Evolutionary conservation across 1,140 invertebrate genomes (phyloP).

Genomic region (Monochamus saltuarius): DNA sequence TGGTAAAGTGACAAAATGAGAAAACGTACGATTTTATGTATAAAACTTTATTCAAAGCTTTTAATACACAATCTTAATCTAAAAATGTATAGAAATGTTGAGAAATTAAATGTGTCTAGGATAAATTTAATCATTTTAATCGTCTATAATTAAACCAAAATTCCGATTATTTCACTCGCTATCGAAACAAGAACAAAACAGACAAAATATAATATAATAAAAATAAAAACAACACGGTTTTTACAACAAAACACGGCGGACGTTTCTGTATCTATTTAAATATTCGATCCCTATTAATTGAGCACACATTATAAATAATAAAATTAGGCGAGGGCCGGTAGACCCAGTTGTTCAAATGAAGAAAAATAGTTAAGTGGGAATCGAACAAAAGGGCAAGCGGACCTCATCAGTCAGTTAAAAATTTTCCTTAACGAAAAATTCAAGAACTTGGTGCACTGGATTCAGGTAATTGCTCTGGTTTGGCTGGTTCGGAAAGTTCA

Average conservation of each 20-base stretch:
- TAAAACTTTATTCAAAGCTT: slow-evolving; percentile 49
- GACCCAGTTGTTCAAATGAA: slow-evolving; percentile 37
- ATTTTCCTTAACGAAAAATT: slow-evolving; percentile 23
- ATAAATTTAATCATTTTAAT: slow-evolving; percentile 16
- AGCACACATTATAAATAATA: slow-evolving; percentile 43
- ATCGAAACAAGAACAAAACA: background rate
- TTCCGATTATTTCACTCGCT: background rate
- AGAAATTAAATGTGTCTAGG: slow-evolving; percentile 4
- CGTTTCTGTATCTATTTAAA: slow-evolving; percentile 13
- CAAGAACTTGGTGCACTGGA: slow-evolving; percentile 44
- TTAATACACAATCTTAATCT: slow-evolving; percentile 37
- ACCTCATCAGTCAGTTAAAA: slow-evolving; percentile 35
- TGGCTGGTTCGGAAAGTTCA: slow-evolving; percentile 35
- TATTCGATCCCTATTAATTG: slow-evolving; percentile 26
- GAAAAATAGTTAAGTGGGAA: slow-evolving; percentile 38
- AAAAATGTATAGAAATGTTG: slow-evolving; percentile 13
- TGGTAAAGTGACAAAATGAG: background rate
- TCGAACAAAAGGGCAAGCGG: slow-evolving; percentile 45
- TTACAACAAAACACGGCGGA: slow-evolving; percentile 33
- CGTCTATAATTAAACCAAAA: slow-evolving; percentile 6
- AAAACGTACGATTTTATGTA: slow-evolving; percentile 33
- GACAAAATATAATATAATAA: slow-evolving; percentile 28
- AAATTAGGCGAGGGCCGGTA: slow-evolving; percentile 37
- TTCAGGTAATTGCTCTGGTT: slow-evolving; percentile 40
- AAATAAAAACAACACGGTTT: slow-evolving; percentile 36